phyloP scores from a whole-genome alignment of 2,797 vertebrate genomes.

The Crocidura indochinensis region DNA sequence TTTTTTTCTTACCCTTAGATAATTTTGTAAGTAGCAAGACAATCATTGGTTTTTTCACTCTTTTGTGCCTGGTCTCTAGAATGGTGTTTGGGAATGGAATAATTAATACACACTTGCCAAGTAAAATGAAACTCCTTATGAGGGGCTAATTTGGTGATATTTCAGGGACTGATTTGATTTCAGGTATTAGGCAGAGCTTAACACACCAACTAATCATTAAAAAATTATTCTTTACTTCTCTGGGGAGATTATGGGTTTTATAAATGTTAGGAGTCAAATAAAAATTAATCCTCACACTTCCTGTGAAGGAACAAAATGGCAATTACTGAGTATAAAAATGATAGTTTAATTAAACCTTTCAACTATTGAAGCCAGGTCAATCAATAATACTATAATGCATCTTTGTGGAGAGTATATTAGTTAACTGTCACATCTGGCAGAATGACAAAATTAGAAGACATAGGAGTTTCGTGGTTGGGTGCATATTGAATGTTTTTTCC shows the following conservation, averaged over 20 bases:
- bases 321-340: constrained; percentile 53
- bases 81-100: constrained; percentile 30
- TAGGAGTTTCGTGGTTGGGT: not conserved
- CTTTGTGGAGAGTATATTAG: not conserved
- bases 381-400: constrained; percentile 21
- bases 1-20: constrained; percentile 33
- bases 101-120: constrained; percentile 31
- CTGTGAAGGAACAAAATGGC: constrained; percentile 62
- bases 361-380: constrained; percentile 37
- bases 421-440: not conserved
- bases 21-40: not conserved
- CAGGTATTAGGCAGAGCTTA: not conserved
- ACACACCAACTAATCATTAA: constrained; percentile 42
- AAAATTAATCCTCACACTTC: constrained; percentile 64
- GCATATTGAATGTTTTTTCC: not conserved
- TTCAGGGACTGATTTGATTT: not conserved
- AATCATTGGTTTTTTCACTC: not conserved
- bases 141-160: constrained; percentile 16
- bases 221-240: constrained; percentile 52
- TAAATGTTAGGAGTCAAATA: constrained; percentile 71
- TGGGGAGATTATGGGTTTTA: constrained; percentile 63
- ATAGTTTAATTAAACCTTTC: constrained; percentile 69
- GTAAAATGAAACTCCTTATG: not conserved
- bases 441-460: not conserved
- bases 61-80: not conserved